A percentile compares a stretch with the other conserved stretches of the same genome.
Conservation (phyloP, 1,140 invertebrate genomes). For the Spodoptera litura region DNA sequence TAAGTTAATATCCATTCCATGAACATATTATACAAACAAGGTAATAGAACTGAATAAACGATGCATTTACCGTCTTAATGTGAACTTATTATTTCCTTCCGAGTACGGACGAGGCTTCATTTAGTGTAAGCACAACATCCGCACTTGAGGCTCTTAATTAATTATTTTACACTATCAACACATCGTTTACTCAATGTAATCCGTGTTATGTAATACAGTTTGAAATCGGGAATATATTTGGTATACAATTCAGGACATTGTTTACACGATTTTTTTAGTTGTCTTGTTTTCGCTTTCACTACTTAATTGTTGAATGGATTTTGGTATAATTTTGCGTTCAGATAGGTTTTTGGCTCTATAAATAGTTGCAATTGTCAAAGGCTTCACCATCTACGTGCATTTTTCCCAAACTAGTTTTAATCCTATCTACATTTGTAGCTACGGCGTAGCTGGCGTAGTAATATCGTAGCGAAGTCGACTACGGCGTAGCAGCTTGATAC, state of each 20-base stretch:
- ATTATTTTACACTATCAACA: not conserved
- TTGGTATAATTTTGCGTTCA: too few species aligned
- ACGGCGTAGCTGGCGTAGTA: not conserved
- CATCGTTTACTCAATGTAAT: not conserved
- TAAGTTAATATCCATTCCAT: not conserved
- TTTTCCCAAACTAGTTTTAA: not conserved
- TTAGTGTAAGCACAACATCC: constrained; percentile 8
- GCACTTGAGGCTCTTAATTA: constrained; percentile 2
- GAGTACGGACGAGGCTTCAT: constrained; percentile 1
- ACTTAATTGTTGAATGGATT: too few species aligned
- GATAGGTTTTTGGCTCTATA: too few species aligned
- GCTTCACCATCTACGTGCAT: too few species aligned
- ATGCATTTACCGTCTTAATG: constrained; percentile 29
- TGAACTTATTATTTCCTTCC: constrained; percentile 24
- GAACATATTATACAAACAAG: constrained; percentile 3
- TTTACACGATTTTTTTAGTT: too few species aligned
- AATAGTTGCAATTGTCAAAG: too few species aligned
- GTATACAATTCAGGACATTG: too few species aligned
- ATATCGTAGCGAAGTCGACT: not conserved
- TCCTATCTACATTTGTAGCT: not conserved
- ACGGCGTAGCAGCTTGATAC: not conserved
- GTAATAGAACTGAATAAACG: constrained; percentile 13
- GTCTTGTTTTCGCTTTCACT: too few species aligned
- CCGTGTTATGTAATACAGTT: not conserved
- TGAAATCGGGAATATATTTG: too few species aligned